Evolutionary conservation across 64 coral and sea anemone genomes (phyloP).

Genomic region (Astreopora myriophthalma): DNA sequence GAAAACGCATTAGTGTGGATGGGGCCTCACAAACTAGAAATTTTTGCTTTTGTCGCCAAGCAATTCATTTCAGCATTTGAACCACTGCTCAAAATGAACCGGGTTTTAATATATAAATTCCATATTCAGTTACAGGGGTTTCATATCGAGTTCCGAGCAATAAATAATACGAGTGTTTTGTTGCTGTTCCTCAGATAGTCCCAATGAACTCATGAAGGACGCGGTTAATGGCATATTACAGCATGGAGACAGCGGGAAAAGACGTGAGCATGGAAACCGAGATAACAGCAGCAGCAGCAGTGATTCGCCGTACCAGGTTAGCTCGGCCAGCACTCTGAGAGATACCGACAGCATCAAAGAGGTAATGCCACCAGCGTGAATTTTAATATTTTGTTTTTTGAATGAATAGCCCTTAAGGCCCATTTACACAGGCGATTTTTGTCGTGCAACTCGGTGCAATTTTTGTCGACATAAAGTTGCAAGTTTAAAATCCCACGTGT

Average conservation of each 20-base stretch:
- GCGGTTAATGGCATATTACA: conserved; percentile 72
- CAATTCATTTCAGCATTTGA: too few relatives aligned
- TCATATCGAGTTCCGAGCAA: background rate
- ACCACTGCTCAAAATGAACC: too few relatives aligned
- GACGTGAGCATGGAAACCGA: background rate
- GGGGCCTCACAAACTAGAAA: too few relatives aligned
- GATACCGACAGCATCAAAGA: conserved; percentile 87
- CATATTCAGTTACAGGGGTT: background rate
- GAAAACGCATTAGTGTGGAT: too few relatives aligned
- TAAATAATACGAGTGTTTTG: background rate
- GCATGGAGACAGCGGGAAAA: conserved; percentile 1
- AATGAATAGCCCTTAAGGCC: too few relatives aligned
- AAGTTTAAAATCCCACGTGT: too few relatives aligned
- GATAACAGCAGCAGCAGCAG: conserved; percentile 30
- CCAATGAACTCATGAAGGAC: conserved; percentile 68
- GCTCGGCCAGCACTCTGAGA: conserved; percentile 68
- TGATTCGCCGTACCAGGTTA: conserved; percentile 43
- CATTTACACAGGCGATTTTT: too few relatives aligned
- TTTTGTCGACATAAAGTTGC: too few relatives aligned
- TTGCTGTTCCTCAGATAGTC: conserved; percentile 72
- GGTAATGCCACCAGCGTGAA: conserved; percentile 10
- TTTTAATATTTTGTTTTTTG: too few relatives aligned
- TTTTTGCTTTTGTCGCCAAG: too few relatives aligned
- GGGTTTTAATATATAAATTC: too few relatives aligned
- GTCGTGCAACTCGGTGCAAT: too few relatives aligned